Base-by-base conservation (phyloP, 2,797 vertebrate genomes). In the Kryptopterus vitreolus region DNA sequence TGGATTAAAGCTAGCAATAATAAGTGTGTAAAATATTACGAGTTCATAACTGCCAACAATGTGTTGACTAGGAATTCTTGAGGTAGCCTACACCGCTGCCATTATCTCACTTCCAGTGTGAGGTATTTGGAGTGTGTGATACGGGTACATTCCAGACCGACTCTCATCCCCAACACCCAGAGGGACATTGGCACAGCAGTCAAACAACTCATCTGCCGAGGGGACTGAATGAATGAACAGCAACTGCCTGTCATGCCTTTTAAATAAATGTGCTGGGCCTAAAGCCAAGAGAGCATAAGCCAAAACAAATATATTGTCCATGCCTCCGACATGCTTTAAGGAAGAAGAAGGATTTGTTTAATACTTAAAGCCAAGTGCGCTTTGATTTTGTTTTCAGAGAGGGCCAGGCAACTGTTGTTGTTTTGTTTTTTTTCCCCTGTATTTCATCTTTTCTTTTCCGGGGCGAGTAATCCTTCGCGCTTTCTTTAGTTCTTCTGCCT, bases 241-340 rank as follows among this genome's bases (percentile, higher is more conserved):
- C 82, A 78, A 85, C 75, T 68, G 79, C 84, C 87, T 86, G 83
- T 85, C 83, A 82, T 84, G 79, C 83, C 81, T 87, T 57, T 80
- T 62, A 82, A 87, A 88, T 86, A 85, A 85, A 90, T 84, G 46
- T 71, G 46, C 82, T 75, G 80, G 88, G 87, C 88, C 52, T 66
- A 7, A 72, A 53, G 85, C 88, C 88, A 87, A 88, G 69, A 75
- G 81, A 50, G 61, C 79, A 82, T 76, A 81, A 81, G 81, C 82
- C 85, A 88, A 87, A 91, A 86, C 86, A 89, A 88, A 89, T 78
- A 81, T 82, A 86, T 83, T 85, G 82, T 88, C 83, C 86, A 81
- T 55, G 74, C 48, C 66, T 72, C 48, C 70, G 82, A 87, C 86
- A 86, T 83, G 81, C 82, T 87, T 79, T 68, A 74, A 85, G 71